Base-by-base conservation (phyloP, 2,888 invertebrate species). In the Leucophenga montana region DNA sequence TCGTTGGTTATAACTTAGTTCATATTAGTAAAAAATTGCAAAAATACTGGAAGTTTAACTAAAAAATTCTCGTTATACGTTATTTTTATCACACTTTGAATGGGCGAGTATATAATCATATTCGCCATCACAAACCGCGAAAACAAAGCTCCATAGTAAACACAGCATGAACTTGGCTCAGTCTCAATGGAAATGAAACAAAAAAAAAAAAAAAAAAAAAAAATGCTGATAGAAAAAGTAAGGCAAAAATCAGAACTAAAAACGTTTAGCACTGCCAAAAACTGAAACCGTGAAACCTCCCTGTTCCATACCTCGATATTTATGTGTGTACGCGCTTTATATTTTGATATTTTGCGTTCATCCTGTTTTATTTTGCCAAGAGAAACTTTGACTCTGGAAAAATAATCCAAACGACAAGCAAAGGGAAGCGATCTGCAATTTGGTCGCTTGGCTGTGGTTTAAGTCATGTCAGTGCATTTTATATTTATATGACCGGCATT, bases 261-360 rank as follows among this genome's bases (percentile, higher is more conserved):
- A 48, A 3, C 33, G 33, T 33, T 33, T 33, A 33, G 8, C 33
- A 33, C 33, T 3, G 33, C 33, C 3, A 48, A 48, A 48, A 48
- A 48, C 48, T 48, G 48, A 13, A 13, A 48, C 13, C 4, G 16
- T n/a, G 48, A 33, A 33, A 5, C 8, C 33, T 33, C 8, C 8
- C 33, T 8, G 8, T 33, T 33, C 33, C 33, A 48, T 8, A 48
- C n/a, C n/a, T n/a, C n/a, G 4, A 48, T 48, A 13, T 61, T 33
- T 61, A 33, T 61, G 11, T n/a, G 16, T 33, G 1, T 33, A 9
- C 61, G 14, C 39, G 22, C 20, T 56, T 56, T 1, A 56, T 56
- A 18, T 20, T 56, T 20, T 67, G 44, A 69, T 75, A 83, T 84
- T 81, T 73, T 75, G 76, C 69, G 82, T 75, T n/a, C 68, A 20